Conservation (phyloP, 1,140 invertebrate species). For the Harlomillsia oculata region DNA sequence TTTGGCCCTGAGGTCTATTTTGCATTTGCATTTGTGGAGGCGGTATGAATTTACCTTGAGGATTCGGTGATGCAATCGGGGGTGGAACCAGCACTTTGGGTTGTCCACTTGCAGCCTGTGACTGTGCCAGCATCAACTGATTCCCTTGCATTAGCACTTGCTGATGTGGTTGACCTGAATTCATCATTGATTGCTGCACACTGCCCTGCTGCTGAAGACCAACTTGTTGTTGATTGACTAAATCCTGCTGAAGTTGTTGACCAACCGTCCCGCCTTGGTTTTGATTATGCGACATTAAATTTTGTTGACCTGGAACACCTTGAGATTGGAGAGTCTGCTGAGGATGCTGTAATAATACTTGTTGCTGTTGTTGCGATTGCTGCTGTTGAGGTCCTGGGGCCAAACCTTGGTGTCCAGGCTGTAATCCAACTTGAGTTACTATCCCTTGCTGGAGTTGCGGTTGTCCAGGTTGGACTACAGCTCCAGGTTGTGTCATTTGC, state of each 20-base stretch:
- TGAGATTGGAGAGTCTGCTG: not conserved
- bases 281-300: not conserved
- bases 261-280: too few relatives aligned
- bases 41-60: too few relatives aligned
- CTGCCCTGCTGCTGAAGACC: not conserved
- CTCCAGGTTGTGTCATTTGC: constrained; percentile 13
- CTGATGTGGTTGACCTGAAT: not conserved
- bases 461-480: constrained; percentile 1
- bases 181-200: not conserved
- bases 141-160: not conserved
- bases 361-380: constrained; percentile 2
- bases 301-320: not conserved
- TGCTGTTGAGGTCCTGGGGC: not conserved
- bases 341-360: not conserved
- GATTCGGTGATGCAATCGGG: not conserved
- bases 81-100: too few relatives aligned
- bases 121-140: too few relatives aligned
- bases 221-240: constrained; percentile 1
- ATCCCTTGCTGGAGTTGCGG: constrained; percentile 4
- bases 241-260: constrained; percentile 4
- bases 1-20: not conserved
- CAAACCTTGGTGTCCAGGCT: not conserved
- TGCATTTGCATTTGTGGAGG: not conserved
- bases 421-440: not conserved
- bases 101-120: too few relatives aligned